Percentiles rank a stretch among this genome's conserved stretches.
These are phyloP conservation scores for Manis crassicaudata DNA, from an alignment of 2,797 vertebrate species.

Conservation along the genomic window DNA sequence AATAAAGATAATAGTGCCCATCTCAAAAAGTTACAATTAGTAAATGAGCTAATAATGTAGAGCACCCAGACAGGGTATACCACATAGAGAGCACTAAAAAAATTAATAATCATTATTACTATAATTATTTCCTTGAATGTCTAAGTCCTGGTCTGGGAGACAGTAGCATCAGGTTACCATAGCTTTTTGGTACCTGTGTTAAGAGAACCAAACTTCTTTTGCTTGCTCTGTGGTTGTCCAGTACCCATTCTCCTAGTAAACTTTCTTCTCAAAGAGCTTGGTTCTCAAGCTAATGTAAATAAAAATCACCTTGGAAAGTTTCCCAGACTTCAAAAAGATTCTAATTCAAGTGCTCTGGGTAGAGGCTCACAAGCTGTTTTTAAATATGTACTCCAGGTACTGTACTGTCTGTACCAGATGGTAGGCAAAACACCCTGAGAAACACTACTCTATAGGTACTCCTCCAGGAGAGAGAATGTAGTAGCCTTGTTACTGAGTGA, in stretches of 20 bases:
- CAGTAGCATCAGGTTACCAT: neutral
- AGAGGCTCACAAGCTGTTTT: neutral
- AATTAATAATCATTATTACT: neutral
- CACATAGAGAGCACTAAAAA: constrained; percentile 6
- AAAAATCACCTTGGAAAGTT: neutral
- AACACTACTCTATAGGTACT: neutral
- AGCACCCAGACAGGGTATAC: neutral
- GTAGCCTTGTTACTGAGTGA: neutral
- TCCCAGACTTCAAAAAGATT: neutral
- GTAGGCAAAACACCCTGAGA: neutral
- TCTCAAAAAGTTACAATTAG: neutral
- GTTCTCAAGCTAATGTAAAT: neutral
- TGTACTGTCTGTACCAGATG: neutral
- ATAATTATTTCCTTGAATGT: neutral
- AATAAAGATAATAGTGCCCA: neutral
- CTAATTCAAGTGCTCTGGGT: neutral
- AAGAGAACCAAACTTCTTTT: neutral
- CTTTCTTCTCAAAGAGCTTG: neutral
- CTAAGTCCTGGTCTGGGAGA: neutral
- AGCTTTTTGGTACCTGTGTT: neutral
- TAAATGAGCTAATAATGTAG: neutral
- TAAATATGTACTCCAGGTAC: neutral
- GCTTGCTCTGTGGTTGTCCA: neutral
- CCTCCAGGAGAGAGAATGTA: neutral
- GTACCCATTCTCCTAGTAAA: neutral